Base-by-base conservation (phyloP, 2,888 invertebrate genomes). In the Plebejus anna region DNA sequence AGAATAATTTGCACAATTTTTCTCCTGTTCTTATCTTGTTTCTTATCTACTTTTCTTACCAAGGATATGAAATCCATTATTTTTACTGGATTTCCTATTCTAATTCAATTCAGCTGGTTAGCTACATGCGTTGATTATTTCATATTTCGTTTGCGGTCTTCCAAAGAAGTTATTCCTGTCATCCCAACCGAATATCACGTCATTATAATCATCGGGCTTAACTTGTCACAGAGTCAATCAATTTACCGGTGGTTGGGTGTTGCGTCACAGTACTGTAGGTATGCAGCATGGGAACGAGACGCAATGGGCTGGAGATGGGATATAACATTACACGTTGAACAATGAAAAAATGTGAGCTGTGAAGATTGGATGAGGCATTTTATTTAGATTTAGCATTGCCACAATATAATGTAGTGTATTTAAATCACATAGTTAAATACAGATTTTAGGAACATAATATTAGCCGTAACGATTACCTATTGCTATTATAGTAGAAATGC, bases 281-380 rank as follows among this genome's bases (percentile, higher is more conserved):
- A 78, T 78, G 78, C 79, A 78, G 85, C 85, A 85, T 91, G 90
- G 87, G 90, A 91, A 86, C 88, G 85, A 84, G 84, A 87, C 83
- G 87, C 90, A 89, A 85, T 88, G 88, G 87, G 82, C 83, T 83
- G 85, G 82, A 86, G 86, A 84, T 84, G 79, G 76, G 82, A 85
- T 89, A 85, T 94, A 85, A 81, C 80, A 85, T 93, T 92, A 90
- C 93, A 80, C 79, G 84, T 81, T 82, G 83, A 75, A 78, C 79
- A 76, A 77, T 77, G 80, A 79, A 80, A 81, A 80, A 75, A 79
- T 72, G 61, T 70, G 78, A 71, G 66, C 77, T 85, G 79, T 47
- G 78, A 79, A 83, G 81, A 75, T 75, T 80, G 82, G 81, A 83
- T 82, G 84, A 78, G 75, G 16, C 66, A 73, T 38, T 47, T 3